These are phyloP conservation scores for Perca flavescens DNA, from an alignment of 2,113 vertebrate genomes.

Conservation along the genomic window DNA sequence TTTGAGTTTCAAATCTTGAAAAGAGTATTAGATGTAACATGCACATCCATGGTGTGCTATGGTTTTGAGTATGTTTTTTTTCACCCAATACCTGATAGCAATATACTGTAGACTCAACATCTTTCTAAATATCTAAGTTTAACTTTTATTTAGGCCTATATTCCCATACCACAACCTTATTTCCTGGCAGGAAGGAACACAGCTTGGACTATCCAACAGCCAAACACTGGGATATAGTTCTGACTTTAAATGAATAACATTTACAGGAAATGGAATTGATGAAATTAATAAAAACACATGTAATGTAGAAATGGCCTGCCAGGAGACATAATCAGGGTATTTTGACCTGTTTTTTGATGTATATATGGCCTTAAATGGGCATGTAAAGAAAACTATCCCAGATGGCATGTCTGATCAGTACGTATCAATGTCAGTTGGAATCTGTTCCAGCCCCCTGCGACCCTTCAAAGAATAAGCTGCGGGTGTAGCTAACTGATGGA, in stretches of 20 bases:
- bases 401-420: not conserved
- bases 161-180: not conserved
- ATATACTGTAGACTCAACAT: not conserved
- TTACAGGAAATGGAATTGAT: slow-evolving; percentile 8
- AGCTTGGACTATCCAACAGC: not conserved
- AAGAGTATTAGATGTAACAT: not conserved
- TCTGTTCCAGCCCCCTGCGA: not conserved
- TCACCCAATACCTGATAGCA: not conserved
- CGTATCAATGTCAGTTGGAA: not conserved
- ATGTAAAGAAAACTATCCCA: not conserved
- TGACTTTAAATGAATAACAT: not conserved
- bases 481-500: not conserved
- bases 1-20: slow-evolving; percentile 13
- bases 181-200: not conserved
- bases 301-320: not conserved
- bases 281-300: slow-evolving; percentile 22
- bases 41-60: not conserved
- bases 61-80: not conserved
- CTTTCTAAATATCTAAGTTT: not conserved
- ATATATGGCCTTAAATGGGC: not conserved
- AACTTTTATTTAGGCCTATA: not conserved
- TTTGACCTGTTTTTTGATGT: not conserved
- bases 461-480: not conserved
- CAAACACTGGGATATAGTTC: not conserved
- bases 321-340: slow-evolving; percentile 2